A percentile compares a stretch with the other conserved stretches of the same genome.
Conservation (phyloP, 2,888 invertebrate genomes). For the Hirtodrosophila confusa region DNA sequence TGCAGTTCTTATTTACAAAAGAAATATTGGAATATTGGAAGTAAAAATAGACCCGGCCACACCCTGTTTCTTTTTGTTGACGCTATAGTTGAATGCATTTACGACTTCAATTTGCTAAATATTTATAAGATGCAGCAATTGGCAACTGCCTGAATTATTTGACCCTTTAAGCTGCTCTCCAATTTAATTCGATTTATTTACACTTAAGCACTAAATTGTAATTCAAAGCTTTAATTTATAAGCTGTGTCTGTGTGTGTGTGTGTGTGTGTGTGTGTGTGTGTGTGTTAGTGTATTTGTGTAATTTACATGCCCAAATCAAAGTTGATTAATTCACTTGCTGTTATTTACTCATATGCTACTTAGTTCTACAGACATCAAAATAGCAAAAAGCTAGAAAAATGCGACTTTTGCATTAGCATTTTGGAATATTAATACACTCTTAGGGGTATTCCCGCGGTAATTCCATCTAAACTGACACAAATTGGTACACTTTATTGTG, state of each 20-base stretch:
- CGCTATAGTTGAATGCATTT: constrained; percentile 13
- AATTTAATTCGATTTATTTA: constrained; percentile 44
- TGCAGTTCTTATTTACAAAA: constrained; percentile 55
- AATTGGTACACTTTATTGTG: constrained; percentile 40
- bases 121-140: constrained; percentile 6
- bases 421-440: constrained; percentile 44
- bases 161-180: constrained; percentile 30
- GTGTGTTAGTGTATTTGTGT: constrained; percentile 33
- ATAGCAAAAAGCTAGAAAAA: constrained; percentile 76
- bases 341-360: constrained; percentile 59
- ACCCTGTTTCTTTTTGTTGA: constrained; percentile 25
- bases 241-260: constrained; percentile 12
- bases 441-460: constrained; percentile 14
- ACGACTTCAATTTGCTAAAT: constrained; percentile 36
- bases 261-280: constrained; percentile 14
- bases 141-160: constrained; percentile 9
- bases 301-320: constrained; percentile 63
- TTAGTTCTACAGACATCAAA: constrained; percentile 72
- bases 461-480: constrained; percentile 32
- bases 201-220: constrained; percentile 46
- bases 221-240: constrained; percentile 45
- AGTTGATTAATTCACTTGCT: constrained; percentile 39
- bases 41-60: constrained; percentile 31
- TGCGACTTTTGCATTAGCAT: constrained; percentile 54
- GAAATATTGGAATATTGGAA: constrained; percentile 29